Base-by-base conservation (phyloP, 2,888 invertebrate species). In the Lucinisca nassula region DNA sequence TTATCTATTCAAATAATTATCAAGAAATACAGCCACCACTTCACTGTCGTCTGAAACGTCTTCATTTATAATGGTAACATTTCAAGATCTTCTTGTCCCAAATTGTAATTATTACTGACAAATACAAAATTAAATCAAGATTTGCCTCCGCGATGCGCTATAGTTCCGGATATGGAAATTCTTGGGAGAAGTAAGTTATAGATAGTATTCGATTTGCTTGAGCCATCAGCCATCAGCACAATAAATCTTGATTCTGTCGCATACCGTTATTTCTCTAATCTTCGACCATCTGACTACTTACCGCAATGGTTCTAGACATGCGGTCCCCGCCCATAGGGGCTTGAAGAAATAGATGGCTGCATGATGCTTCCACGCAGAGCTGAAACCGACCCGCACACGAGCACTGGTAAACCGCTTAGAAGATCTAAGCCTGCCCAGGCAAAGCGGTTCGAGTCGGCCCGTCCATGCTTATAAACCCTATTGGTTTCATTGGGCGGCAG, bases 41-140 rank as follows among this genome's bases (percentile, higher is more conserved):
- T 58, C 58, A 58, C 58, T 58, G 58, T 58, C 58, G 58, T 58
- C 58, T 58, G 58, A 58, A 58, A 58, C 27, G 58, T 27, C 58
- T 58, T 58, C 58, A 58, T 58, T 58, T 58, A 58, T 58, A 58
- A 8, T 58, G 58, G 58, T 58, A 8, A 58, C 58, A 27, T 58
- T 58, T 58, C 58, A 12, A 58, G 58, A 58, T 58, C 58, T 10
- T 58, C 58, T 58, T 58, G 58, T 58, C 58, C 58, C 4, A 58
- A 58, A 58, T 58, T 58, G 58, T 58, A 58, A 58, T 58, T 58
- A 58, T 58, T 24, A 2, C 27, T 58, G 58, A 58, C 58, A 58
- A 58, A 58, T 58, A 58, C 58, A 58, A 58, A 58, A 58, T 58
- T 58, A 58, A 58, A 58, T 58, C 58, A 58, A 58, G 58, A 58